These are phyloP conservation scores for Macropus fuliginosus DNA, from an alignment of 2,797 vertebrate species.

Conservation along the genomic window DNA sequence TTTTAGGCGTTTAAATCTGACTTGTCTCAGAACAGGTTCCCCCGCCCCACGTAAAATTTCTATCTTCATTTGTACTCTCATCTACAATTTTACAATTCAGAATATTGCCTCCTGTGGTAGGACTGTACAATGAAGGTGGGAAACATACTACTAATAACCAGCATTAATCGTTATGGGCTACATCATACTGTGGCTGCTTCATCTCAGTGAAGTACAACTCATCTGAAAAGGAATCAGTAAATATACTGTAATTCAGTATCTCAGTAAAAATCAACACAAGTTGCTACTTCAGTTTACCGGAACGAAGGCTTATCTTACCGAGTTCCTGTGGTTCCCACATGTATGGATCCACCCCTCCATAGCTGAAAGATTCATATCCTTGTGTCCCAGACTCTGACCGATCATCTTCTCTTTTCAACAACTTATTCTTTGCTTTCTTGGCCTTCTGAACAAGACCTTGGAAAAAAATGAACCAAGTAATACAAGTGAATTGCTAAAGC, in stretches of 20 bases:
- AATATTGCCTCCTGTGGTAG: neutral
- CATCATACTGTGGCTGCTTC: neutral
- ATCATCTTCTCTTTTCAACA: slow-evolving; percentile 94
- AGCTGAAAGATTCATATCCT: slow-evolving; percentile 94
- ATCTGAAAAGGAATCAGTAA: slow-evolving; percentile 31
- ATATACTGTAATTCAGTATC: neutral
- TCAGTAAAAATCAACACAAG: slow-evolving; percentile 34
- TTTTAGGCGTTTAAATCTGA: slow-evolving; percentile 24
- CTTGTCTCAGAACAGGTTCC: neutral
- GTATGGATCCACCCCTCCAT: slow-evolving; percentile 96
- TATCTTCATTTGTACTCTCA: neutral
- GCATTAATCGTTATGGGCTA: neutral
- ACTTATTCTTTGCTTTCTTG: slow-evolving; percentile 96
- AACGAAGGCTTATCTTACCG: slow-evolving; percentile 85
- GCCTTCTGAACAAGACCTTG: slow-evolving; percentile 96
- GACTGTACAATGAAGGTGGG: neutral
- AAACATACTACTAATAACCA: neutral
- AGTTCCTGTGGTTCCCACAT: slow-evolving; percentile 99
- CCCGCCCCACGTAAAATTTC: neutral
- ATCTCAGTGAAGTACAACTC: neutral
- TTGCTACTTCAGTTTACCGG: slow-evolving; percentile 3
- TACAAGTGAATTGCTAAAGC: slow-evolving; percentile 21
- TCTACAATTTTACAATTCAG: slow-evolving; percentile 3
- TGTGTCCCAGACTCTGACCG: slow-evolving; percentile 89
- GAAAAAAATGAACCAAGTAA: slow-evolving; percentile 65